These are phyloP conservation scores for Philonicus albiceps DNA, from an alignment of 2,888 invertebrate species.

Conservation along the genomic window DNA sequence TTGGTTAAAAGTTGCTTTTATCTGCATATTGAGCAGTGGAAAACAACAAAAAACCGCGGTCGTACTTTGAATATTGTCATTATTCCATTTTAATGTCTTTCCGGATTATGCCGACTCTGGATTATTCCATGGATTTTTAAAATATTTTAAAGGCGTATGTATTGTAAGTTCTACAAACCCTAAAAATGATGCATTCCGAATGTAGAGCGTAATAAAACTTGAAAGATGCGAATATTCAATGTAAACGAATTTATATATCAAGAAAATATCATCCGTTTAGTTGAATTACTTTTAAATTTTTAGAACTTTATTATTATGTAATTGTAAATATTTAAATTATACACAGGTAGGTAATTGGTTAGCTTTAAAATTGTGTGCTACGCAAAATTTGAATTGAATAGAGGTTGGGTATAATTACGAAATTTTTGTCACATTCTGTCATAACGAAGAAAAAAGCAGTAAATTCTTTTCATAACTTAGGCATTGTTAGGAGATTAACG, in stretches of 20 bases:
- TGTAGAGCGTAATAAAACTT: too few species aligned
- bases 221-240: neutral
- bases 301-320: neutral
- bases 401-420: neutral
- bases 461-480: neutral
- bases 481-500: neutral
- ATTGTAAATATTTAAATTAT: neutral
- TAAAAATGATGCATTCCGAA: neutral
- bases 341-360: neutral
- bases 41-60: neutral
- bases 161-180: neutral
- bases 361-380: neutral
- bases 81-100: neutral
- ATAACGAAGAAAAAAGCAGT: neutral
- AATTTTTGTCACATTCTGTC: neutral
- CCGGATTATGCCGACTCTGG: neutral
- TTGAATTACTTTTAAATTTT: neutral
- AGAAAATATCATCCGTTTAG: neutral
- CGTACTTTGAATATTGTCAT: neutral
- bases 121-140: neutral
- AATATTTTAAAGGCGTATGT: neutral
- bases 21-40: too few species aligned
- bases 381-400: neutral
- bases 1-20: too few species aligned
- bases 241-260: neutral